Conservation (phyloP, 53 echinoderm and acorn worm species). For the Zoroaster sp. region DNA sequence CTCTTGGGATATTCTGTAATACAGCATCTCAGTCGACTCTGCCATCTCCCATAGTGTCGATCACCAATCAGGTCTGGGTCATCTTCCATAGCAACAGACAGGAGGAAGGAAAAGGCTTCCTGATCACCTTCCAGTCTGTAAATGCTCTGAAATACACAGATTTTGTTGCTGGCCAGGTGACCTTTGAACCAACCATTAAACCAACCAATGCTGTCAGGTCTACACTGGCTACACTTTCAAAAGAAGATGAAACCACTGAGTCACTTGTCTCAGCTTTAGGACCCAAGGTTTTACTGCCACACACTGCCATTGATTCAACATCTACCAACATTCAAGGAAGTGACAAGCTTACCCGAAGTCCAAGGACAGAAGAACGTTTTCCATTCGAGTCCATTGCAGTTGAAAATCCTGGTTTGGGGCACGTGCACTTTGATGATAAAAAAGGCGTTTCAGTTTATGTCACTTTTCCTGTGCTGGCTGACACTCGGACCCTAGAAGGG, state of each 20-base stretch:
- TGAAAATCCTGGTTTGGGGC: background rate
- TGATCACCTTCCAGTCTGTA: background rate
- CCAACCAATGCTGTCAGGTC: too few species aligned
- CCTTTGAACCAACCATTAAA: background rate
- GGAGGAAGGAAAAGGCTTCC: background rate
- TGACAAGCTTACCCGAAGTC: background rate
- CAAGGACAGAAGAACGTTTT: background rate
- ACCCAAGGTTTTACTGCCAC: background rate
- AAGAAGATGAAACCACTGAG: background rate
- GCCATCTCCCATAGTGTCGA: background rate
- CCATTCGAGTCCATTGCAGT: conserved; percentile 1
- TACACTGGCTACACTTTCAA: background rate
- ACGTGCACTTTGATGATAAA: background rate
- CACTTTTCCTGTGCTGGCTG: background rate
- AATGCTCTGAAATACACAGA: background rate
- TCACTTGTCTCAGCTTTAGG: too few species aligned
- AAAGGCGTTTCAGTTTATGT: background rate
- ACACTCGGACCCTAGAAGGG: too few species aligned
- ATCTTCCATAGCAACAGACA: conserved; percentile 16
- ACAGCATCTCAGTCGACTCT: background rate
- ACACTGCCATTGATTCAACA: background rate
- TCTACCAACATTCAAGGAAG: background rate
- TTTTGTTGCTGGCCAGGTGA: background rate
- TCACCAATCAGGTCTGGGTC: conserved; percentile 4
- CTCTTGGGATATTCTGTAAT: conserved; percentile 22